These are phyloP conservation scores for Galerucella nymphaeae DNA, from an alignment of 2,888 invertebrate species.

Conservation along the genomic window DNA sequence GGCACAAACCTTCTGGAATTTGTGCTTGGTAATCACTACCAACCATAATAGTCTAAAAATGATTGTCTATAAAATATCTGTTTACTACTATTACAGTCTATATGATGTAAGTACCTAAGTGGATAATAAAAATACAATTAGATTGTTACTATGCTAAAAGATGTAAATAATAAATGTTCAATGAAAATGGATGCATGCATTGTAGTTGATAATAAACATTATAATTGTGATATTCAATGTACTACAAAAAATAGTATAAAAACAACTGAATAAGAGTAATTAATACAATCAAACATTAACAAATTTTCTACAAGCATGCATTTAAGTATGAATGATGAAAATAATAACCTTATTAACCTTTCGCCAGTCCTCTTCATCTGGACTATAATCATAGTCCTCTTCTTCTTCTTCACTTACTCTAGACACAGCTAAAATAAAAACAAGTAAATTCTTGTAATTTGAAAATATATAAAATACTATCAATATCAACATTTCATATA, in stretches of 20 bases:
- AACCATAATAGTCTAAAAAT: slow-evolving; percentile 86
- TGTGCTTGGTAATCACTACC: slow-evolving; percentile 93
- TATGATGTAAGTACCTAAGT: too few species aligned
- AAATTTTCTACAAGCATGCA: slow-evolving; percentile 8
- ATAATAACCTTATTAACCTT: slow-evolving; percentile 68
- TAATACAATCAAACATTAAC: neutral
- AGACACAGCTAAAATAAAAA: slow-evolving; percentile 69
- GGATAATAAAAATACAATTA: too few species aligned
- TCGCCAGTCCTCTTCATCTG: slow-evolving; percentile 89
- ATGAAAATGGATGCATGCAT: neutral
- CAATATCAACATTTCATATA: too few species aligned
- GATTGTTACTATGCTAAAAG: too few species aligned
- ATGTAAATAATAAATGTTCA: neutral
- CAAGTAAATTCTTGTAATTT: slow-evolving; percentile 8
- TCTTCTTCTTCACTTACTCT: slow-evolving; percentile 84
- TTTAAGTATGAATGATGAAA: slow-evolving; percentile 27
- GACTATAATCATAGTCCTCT: slow-evolving; percentile 80
- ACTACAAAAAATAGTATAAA: neutral
- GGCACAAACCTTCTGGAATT: slow-evolving; percentile 91
- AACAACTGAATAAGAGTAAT: neutral
- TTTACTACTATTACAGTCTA: too few species aligned
- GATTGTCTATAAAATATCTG: neutral
- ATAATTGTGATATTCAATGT: neutral
- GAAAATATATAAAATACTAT: too few species aligned
- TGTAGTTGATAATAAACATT: slow-evolving; percentile 5